A percentile compares a stretch with the other conserved stretches of the same genome.
phyloP scores from a whole-genome alignment of 2,113 vertebrate species.

The Amphiprion percula region DNA sequence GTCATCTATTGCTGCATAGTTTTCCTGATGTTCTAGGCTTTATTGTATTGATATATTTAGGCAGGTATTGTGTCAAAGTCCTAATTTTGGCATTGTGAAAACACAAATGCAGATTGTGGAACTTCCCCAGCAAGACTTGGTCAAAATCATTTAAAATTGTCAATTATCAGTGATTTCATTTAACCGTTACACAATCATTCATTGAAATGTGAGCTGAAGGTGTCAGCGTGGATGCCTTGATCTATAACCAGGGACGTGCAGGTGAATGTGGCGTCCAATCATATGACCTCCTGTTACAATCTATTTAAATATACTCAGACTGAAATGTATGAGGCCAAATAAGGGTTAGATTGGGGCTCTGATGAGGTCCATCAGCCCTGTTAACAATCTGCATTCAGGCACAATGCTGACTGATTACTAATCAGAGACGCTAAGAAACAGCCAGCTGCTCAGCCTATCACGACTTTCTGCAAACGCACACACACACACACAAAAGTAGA shows the following conservation, averaged over 20 bases:
- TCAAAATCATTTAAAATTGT: too few relatives aligned
- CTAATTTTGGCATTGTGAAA: too few relatives aligned
- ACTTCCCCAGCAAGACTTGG: too few relatives aligned
- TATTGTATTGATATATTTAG: too few relatives aligned
- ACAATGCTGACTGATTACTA: constrained; percentile 83
- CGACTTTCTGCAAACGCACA: constrained; percentile 20
- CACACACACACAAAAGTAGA: constrained; percentile 31
- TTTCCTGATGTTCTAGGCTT: too few relatives aligned
- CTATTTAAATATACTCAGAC: constrained; percentile 43
- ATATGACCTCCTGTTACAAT: constrained; percentile 46
- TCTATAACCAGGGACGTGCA: background rate
- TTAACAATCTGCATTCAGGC: constrained; percentile 76
- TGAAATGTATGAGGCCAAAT: constrained; percentile 46
- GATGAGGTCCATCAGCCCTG: constrained; percentile 75
- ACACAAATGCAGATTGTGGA: too few relatives aligned
- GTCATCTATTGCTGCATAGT: too few relatives aligned
- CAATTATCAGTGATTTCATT: background rate
- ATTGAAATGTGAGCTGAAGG: background rate
- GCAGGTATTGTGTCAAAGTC: too few relatives aligned
- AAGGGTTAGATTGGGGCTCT: constrained; percentile 55
- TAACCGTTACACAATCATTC: background rate
- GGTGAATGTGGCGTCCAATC: background rate
- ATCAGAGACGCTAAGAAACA: constrained; percentile 69
- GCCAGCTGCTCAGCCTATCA: constrained; percentile 68
- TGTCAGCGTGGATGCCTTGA: background rate